Evolutionary conservation across 2,888 invertebrate genomes (phyloP), one percentile per base, ranked within the genome.

Genomic region (Drosophila neutralis): DNA sequence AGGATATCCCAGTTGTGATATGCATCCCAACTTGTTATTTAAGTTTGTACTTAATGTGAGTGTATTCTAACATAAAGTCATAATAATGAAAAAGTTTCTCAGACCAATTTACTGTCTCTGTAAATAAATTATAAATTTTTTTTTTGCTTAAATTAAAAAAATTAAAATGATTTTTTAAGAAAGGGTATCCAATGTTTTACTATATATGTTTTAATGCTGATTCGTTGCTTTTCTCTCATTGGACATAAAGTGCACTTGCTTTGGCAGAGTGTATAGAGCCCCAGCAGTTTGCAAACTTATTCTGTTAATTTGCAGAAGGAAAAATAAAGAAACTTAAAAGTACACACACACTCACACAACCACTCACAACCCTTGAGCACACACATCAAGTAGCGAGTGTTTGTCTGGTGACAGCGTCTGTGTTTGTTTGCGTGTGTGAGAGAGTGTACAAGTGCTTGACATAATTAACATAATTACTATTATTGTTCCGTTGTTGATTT

Each of bases 381-480:
- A 40, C 21, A 45, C 49, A 57, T 21, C 57, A 40, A 53, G 36
- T 42, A 60, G 66, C 49, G 65, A 68, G 75, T 75, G 71, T 80
- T 73, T 83, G 75, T 31, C 35, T 65, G 49, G 67, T 40, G 60
- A 70, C 69, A 62, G 33, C 42, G 52, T 29, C 21, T 42, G 29
- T 24, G 31, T 54, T 58, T 40, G 65, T 27, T 35, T 36, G 42
- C 31, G 62, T 67, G 33, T 33, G 63, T 60, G 62, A n/a, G 56
- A 53, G 51, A 24, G 56, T 57, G 54, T 52, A 69, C 54, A 49
- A 73, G 65, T 76, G 69, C 69, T 69, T 73, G 69, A 68, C 73
- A 82, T 87, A 85, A 85, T 85, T 89, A 85, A 89, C 85, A 87
- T 88, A 85, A 85, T 85, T 89, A 85, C 83, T 85, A 87, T 89